These are phyloP conservation scores for Lysiphlebus fabarum DNA, from an alignment of 1,140 invertebrate genomes.

Conservation along the genomic window DNA sequence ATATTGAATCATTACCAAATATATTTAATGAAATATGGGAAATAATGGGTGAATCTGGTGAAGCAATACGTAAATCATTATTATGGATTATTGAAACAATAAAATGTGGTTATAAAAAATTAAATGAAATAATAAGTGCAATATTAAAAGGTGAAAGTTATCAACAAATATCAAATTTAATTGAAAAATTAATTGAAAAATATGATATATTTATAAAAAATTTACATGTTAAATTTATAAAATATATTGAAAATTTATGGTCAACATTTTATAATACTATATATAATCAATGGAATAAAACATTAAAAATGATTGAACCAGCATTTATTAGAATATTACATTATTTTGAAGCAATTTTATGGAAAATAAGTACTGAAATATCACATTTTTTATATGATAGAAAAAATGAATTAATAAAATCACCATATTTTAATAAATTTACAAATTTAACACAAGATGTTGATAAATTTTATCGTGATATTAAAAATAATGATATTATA, in stretches of 20 bases:
- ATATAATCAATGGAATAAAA: slow-evolving; percentile 66
- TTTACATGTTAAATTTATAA: slow-evolving; percentile 71
- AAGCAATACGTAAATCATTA: slow-evolving; percentile 71
- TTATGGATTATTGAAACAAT: slow-evolving; percentile 72
- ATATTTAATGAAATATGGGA: slow-evolving; percentile 79
- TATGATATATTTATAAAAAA: slow-evolving; percentile 77
- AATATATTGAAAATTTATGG: slow-evolving; percentile 72
- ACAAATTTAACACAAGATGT: slow-evolving; percentile 76
- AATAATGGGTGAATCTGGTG: slow-evolving; percentile 76
- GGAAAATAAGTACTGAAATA: slow-evolving; percentile 70
- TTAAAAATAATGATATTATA: slow-evolving; percentile 68
- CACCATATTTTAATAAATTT: slow-evolving; percentile 74
- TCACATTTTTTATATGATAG: slow-evolving; percentile 77
- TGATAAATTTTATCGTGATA: slow-evolving; percentile 71
- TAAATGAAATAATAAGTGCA: slow-evolving; percentile 64
- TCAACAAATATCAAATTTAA: slow-evolving; percentile 62
- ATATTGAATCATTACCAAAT: slow-evolving; percentile 72
- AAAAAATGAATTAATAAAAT: slow-evolving; percentile 73
- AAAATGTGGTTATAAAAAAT: slow-evolving; percentile 67
- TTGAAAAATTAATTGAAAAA: slow-evolving; percentile 68
- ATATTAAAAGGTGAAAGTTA: slow-evolving; percentile 71
- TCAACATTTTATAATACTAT: slow-evolving; percentile 61
- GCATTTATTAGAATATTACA: slow-evolving; percentile 72
- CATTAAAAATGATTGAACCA: slow-evolving; percentile 70
- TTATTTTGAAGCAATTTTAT: slow-evolving; percentile 69